Conservation (phyloP, 2,888 invertebrate species). For the Oxytorus armatus region DNA sequence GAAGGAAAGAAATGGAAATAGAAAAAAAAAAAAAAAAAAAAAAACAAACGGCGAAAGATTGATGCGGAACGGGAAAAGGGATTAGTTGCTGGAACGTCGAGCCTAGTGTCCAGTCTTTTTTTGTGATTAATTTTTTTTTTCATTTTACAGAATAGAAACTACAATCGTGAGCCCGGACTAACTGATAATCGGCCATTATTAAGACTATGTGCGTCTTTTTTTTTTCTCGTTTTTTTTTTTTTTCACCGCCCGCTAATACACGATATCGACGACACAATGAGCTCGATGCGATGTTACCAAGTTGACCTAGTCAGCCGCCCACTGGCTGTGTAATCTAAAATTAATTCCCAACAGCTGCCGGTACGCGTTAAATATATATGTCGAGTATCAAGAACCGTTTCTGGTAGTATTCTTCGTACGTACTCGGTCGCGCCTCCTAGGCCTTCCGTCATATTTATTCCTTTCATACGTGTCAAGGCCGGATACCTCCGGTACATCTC, state of each 20-base stretch:
- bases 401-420: conserved; percentile 11
- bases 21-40: neutral
- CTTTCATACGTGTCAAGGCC: conserved; percentile 68
- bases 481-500: conserved; percentile 51
- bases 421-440: conserved; percentile 6
- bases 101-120: neutral
- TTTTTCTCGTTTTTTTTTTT: neutral
- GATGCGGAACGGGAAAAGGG: conserved; percentile 40
- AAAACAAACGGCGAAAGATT: neutral
- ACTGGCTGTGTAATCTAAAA: conserved; percentile 82
- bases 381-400: conserved; percentile 46
- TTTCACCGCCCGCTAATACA: neutral
- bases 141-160: neutral
- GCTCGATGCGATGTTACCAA: conserved; percentile 67
- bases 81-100: conserved; percentile 4
- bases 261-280: conserved; percentile 52
- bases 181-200: neutral
- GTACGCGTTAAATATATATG: conserved; percentile 50
- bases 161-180: neutral
- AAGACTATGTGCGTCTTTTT: neutral
- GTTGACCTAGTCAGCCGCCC: conserved; percentile 79
- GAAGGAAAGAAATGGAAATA: neutral
- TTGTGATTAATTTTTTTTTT: conserved; percentile 8
- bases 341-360: conserved; percentile 82
- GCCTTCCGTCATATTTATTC: conserved; percentile 64